These are phyloP conservation scores for Oryzias dopingdopingensis DNA, from an alignment of 2,797 vertebrate species.

Conservation along the genomic window DNA sequence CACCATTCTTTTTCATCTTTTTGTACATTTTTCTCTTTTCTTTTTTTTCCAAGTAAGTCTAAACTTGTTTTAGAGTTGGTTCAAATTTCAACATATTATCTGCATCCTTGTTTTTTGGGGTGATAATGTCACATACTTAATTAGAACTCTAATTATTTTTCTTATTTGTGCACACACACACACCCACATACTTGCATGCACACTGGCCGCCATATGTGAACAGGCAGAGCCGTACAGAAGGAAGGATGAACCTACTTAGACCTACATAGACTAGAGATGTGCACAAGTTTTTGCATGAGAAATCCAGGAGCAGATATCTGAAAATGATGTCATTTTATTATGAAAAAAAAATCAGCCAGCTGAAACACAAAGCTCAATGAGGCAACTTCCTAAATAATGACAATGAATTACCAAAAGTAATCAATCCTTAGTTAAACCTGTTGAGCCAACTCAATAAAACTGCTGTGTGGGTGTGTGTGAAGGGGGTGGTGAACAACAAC, in stretches of 20 bases:
- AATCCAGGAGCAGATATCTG: conserved; percentile 22
- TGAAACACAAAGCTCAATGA: conserved; percentile 47
- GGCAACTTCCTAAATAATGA: conserved; percentile 3
- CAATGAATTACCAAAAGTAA: conserved; percentile 2
- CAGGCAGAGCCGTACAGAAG: conserved; percentile 51
- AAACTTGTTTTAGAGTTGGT: too few relatives aligned
- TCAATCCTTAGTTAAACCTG: conserved; percentile 33
- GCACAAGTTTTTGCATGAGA: conserved; percentile 39
- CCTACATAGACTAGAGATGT: conserved; percentile 41
- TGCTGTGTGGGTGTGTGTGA: conserved; percentile 22
- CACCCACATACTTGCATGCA: conserved; percentile 17
- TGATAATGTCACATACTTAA: too few relatives aligned
- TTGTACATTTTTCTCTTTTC: too few relatives aligned
- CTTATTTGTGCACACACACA: conserved; percentile 18
- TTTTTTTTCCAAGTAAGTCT: too few relatives aligned
- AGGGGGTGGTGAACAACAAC: conserved; percentile 1
- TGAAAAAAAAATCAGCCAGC: conserved; percentile 5
- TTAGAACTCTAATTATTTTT: too few relatives aligned
- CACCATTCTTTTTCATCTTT: too few relatives aligned
- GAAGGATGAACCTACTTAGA: conserved; percentile 54
- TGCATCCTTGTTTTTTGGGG: too few relatives aligned
- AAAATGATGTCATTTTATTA: conserved; percentile 19
- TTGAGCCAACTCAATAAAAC: conserved; percentile 29
- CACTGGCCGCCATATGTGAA: conserved; percentile 21
- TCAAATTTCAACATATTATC: too few relatives aligned